phyloP scores from a whole-genome alignment of 2,797 vertebrate species.

The Hypotaenidia philippensis region DNA sequence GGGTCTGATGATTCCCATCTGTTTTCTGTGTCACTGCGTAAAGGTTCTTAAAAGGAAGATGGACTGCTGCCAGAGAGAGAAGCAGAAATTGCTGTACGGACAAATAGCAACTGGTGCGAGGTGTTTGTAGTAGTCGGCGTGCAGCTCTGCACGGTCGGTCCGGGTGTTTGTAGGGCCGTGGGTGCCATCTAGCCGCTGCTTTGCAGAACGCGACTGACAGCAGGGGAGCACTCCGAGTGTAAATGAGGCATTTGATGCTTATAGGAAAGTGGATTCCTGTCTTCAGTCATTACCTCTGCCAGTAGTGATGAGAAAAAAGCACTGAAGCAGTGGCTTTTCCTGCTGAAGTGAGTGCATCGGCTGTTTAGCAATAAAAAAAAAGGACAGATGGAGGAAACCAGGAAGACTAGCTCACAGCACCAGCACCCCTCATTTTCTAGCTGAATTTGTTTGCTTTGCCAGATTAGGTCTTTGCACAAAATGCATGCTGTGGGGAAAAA shows the following conservation, averaged over 20 bases:
- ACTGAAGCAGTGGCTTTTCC: background rate
- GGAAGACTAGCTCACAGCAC: background rate
- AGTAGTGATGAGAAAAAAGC: background rate
- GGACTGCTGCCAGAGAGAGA: background rate
- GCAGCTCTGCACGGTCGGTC: background rate
- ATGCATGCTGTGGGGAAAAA: background rate
- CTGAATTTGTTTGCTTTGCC: background rate
- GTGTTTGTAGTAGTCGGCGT: fast-evolving
- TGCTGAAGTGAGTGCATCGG: background rate
- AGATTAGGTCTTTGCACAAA: background rate
- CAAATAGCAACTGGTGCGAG: background rate
- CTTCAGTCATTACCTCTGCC: background rate
- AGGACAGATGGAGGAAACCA: background rate
- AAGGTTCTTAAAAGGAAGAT: background rate
- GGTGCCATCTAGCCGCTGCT: background rate
- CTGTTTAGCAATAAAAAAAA: slow-evolving; percentile 31
- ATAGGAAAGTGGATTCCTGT: background rate
- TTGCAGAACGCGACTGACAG: background rate
- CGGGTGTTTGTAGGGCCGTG: background rate
- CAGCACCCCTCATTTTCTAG: background rate
- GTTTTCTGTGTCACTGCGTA: background rate
- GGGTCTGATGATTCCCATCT: background rate
- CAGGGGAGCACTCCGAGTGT: background rate
- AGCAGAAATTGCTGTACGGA: background rate
- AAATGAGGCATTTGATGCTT: background rate